A percentile compares a stretch with the other conserved stretches of the same genome.
Conservation (phyloP, 2,113 vertebrate species). For the Bubo scandiacus region DNA sequence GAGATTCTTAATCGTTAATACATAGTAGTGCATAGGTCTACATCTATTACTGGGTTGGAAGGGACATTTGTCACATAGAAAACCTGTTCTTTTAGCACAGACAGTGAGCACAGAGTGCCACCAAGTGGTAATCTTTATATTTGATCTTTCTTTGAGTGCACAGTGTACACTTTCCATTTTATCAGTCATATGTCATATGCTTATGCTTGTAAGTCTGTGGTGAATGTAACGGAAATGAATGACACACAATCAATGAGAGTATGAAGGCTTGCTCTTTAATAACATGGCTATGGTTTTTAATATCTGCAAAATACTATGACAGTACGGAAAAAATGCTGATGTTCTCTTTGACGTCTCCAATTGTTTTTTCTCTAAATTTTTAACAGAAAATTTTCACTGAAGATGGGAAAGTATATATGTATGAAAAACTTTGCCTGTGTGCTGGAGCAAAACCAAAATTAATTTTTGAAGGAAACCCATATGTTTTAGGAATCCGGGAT, state of each 20-base stretch:
- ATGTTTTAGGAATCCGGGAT: slow-evolving; percentile 92
- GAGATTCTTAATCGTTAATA: not conserved
- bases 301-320: not conserved
- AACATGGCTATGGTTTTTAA: not conserved
- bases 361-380: not conserved
- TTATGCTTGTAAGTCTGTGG: not conserved
- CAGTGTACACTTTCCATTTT: not conserved
- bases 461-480: slow-evolving; percentile 79
- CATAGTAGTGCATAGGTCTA: not conserved
- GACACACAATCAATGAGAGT: not conserved
- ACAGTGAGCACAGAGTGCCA: not conserved
- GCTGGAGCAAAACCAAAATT: slow-evolving; percentile 90
- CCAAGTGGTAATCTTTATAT: not conserved
- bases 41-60: not conserved
- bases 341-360: not conserved
- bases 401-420: slow-evolving; percentile 76
- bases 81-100: not conserved
- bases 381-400: slow-evolving; percentile 83
- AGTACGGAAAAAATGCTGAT: not conserved
- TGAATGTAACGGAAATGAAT: not conserved
- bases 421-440: slow-evolving; percentile 91
- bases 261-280: not conserved
- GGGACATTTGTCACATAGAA: accelerated
- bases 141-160: not conserved
- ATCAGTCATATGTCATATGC: not conserved